These are phyloP conservation scores for Acropora tenuis DNA, from an alignment of 64 coral and sea anemone genomes.

Conservation along the genomic window DNA sequence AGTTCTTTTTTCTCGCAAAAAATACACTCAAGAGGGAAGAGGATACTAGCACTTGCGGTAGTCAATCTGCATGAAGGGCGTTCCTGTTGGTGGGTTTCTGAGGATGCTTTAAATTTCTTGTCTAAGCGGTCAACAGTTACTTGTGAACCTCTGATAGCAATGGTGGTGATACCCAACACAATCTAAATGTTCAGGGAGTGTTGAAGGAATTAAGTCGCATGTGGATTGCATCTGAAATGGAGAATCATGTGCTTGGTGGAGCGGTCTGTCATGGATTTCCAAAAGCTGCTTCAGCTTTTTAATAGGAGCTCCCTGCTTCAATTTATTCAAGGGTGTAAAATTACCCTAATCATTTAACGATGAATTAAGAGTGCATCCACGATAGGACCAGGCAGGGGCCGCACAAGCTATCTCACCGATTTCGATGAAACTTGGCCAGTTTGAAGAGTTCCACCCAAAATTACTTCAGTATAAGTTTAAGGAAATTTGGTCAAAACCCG, in stretches of 20 bases:
- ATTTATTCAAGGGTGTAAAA: conserved; percentile 9
- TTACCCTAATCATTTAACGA: background rate
- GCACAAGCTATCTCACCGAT: too few relatives aligned
- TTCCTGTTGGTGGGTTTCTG: background rate
- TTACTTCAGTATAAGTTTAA: too few relatives aligned
- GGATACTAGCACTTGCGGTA: background rate
- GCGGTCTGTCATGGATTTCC: conserved; percentile 21
- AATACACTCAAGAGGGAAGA: background rate
- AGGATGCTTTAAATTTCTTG: background rate
- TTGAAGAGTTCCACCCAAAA: too few relatives aligned
- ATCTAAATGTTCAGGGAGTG: conserved; percentile 42
- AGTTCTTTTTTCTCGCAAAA: background rate
- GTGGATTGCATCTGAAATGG: conserved; percentile 14
- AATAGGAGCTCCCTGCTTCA: conserved; percentile 8
- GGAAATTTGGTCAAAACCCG: too few relatives aligned
- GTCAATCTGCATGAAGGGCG: background rate
- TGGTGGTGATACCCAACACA: background rate
- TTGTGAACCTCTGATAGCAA: background rate
- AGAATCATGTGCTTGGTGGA: conserved; percentile 32
- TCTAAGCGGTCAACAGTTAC: background rate
- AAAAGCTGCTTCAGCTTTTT: conserved; percentile 30
- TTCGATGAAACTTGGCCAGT: too few relatives aligned
- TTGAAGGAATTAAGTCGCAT: conserved; percentile 30
- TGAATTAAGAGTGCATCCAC: background rate
- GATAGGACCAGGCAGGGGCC: background rate